These are phyloP conservation scores for Pterobdella sp. DNA, from an alignment of 2,888 invertebrate genomes.

Conservation along the genomic window DNA sequence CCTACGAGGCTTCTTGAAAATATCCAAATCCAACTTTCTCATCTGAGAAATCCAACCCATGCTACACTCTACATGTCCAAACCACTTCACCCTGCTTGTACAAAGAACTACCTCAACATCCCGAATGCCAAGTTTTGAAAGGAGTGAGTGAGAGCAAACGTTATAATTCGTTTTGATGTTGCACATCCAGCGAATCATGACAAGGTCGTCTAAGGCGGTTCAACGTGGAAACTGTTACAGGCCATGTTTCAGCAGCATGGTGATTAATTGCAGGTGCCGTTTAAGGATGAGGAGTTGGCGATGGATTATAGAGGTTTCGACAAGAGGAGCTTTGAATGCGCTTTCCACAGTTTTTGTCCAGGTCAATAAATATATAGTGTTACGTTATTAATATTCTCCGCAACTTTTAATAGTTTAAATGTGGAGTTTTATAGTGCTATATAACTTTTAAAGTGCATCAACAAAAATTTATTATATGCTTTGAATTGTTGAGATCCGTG, in stretches of 20 bases:
- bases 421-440: neutral
- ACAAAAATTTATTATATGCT: neutral
- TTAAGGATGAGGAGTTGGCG: neutral
- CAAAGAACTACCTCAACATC: too few species aligned
- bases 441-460: neutral
- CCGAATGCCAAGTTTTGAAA: too few species aligned
- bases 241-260: neutral
- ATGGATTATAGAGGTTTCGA: constrained; percentile 23
- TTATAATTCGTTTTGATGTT: too few species aligned
- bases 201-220: too few species aligned
- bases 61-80: too few species aligned
- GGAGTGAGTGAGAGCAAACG: too few species aligned
- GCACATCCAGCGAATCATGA: too few species aligned
- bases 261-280: constrained; percentile 7
- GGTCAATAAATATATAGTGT: constrained; percentile 27
- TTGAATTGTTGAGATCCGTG: constrained; percentile 26
- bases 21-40: too few species aligned
- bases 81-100: too few species aligned
- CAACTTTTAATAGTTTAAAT: neutral
- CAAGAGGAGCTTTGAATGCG: constrained; percentile 39
- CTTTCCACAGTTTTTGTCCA: constrained; percentile 44
- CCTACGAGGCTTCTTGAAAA: too few species aligned
- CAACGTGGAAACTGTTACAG: too few species aligned
- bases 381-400: neutral
- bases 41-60: too few species aligned